These are phyloP conservation scores for Aproaerema taeniolella DNA, from an alignment of 2,888 invertebrate genomes.

Conservation along the genomic window DNA sequence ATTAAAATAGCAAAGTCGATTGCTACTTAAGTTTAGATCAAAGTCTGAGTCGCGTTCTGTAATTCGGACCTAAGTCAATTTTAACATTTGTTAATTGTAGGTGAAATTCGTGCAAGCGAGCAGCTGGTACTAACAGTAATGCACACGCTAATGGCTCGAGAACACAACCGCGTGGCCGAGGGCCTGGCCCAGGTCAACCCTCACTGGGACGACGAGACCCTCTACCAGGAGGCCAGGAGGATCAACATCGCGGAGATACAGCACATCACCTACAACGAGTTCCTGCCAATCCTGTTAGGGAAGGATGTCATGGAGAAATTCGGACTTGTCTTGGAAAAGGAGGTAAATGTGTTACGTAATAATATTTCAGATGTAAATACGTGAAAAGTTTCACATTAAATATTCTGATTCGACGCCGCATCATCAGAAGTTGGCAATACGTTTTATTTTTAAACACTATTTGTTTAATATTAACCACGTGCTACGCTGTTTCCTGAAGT, in stretches of 20 bases:
- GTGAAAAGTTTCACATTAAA: no score
- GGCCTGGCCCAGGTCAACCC: conserved; percentile 88
- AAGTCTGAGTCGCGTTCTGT: no score
- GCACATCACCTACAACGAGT: conserved; percentile 94
- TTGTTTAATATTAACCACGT: no score
- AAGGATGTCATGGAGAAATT: conserved; percentile 95
- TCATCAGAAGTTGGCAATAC: no score
- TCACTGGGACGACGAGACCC: conserved; percentile 95
- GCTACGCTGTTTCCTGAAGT: no score
- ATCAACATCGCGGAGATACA: conserved; percentile 92
- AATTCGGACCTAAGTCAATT: no score
- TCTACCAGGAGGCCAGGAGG: conserved; percentile 91
- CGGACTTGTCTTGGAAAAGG: conserved; percentile 88
- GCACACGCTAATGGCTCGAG: conserved; percentile 93
- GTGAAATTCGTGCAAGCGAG: conserved; percentile 95
- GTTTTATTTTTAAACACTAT: no score
- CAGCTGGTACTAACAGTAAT: conserved; percentile 92
- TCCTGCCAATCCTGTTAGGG: conserved; percentile 90
- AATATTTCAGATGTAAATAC: no score
- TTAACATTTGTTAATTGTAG: no score
- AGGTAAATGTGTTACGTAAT: conserved; percentile 72
- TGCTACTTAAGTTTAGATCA: no score
- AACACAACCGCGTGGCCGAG: conserved; percentile 92
- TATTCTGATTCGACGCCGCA: no score
- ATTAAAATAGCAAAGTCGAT: no score